phyloP scores from a whole-genome alignment of 2,113 vertebrate species.

The Zapornia atra region DNA sequence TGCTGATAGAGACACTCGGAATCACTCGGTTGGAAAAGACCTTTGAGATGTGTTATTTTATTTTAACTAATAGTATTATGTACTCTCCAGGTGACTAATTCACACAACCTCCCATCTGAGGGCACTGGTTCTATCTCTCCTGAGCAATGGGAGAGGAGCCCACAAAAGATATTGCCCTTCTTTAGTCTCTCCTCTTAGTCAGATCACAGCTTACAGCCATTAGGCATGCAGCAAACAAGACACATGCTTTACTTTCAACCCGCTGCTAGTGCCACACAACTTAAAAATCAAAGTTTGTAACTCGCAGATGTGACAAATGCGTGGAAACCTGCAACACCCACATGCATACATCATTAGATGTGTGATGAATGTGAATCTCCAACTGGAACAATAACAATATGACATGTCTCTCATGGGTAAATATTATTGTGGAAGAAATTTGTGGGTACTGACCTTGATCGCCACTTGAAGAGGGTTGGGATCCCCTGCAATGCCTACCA shows the following conservation, averaged over 20 bases:
- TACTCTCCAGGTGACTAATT: neutral
- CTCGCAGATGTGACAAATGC: neutral
- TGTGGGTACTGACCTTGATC: slow-evolving; percentile 84
- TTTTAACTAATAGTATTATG: neutral
- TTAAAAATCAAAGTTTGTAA: neutral
- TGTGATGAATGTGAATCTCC: fast-evolving
- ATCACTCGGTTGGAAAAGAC: no score
- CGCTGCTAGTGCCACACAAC: neutral
- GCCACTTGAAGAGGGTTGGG: slow-evolving; percentile 86
- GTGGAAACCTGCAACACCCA: neutral
- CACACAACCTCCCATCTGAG: neutral
- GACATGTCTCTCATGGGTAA: neutral
- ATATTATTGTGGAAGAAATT: neutral
- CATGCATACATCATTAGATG: neutral
- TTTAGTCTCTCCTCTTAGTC: neutral
- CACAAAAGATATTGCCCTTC: neutral
- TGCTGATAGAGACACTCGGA: neutral
- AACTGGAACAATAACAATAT: neutral
- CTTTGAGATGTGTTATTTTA: neutral
- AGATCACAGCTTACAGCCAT: neutral
- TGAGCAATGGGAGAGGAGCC: neutral
- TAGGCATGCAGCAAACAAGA: neutral
- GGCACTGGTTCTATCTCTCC: neutral
- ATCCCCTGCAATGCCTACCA: slow-evolving; percentile 85
- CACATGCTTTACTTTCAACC: neutral